A percentile compares a stretch with the other conserved stretches of the same genome.
Evolutionary conservation across 2,797 vertebrate genomes (phyloP).

Genomic region (Coluber constrictor): DNA sequence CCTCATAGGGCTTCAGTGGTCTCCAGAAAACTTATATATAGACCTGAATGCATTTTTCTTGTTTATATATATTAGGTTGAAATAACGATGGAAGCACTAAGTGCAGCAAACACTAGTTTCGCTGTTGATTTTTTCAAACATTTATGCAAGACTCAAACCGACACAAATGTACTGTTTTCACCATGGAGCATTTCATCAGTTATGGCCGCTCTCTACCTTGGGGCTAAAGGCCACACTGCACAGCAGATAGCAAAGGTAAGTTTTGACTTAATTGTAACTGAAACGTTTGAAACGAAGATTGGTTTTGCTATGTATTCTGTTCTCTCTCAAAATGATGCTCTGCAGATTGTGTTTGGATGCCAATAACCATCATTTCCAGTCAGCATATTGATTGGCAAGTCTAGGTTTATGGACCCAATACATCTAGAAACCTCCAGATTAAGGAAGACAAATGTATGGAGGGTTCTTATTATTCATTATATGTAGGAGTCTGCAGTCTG

Average conservation of each 20-base stretch:
- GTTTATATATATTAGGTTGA: slow-evolving; percentile 39
- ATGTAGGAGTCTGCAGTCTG: too few relatives aligned
- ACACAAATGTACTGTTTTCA: slow-evolving; percentile 70
- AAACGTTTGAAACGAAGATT: neutral
- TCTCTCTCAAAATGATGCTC: neutral
- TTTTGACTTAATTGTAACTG: neutral
- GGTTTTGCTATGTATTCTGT: neutral
- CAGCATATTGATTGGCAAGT: neutral
- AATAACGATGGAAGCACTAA: slow-evolving; percentile 67
- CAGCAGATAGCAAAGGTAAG: slow-evolving; percentile 71
- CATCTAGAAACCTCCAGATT: neutral
- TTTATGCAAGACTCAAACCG: slow-evolving; percentile 40
- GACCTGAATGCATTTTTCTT: neutral
- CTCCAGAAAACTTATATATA: neutral
- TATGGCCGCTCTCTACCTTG: slow-evolving; percentile 68
- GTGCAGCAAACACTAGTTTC: slow-evolving; percentile 66
- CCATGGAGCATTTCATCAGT: slow-evolving; percentile 69
- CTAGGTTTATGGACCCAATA: neutral
- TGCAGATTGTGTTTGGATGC: neutral
- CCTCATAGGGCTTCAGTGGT: neutral
- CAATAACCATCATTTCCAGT: neutral
- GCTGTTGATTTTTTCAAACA: slow-evolving; percentile 70
- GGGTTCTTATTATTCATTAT: neutral
- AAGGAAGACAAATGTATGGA: neutral
- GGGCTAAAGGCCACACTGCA: slow-evolving; percentile 66